These are phyloP conservation scores for Syngnathoides biaculeatus DNA, from an alignment of 2,113 vertebrate species.

Conservation along the genomic window DNA sequence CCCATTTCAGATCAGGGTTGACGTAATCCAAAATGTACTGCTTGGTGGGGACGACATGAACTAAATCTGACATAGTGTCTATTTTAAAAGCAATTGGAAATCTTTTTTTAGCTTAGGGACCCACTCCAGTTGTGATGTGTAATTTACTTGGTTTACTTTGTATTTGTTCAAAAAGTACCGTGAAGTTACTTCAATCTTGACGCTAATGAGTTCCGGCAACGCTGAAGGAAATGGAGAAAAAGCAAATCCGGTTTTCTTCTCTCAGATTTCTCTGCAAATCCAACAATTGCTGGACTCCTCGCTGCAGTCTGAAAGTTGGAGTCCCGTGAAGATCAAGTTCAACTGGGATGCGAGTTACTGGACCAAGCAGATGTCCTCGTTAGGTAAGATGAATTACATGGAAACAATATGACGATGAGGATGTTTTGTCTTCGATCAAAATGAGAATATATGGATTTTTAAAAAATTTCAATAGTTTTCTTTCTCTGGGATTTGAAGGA, in stretches of 20 bases:
- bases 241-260: too few relatives aligned
- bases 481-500: too few relatives aligned
- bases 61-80: too few relatives aligned
- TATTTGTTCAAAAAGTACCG: neutral
- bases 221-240: neutral
- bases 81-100: too few relatives aligned
- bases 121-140: neutral
- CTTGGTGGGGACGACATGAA: too few relatives aligned
- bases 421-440: neutral
- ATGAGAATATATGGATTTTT: neutral
- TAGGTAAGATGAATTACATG: conserved; percentile 72
- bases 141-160: neutral
- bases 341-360: conserved; percentile 97
- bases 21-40: too few relatives aligned
- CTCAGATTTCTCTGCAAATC: conserved; percentile 94
- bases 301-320: conserved; percentile 75
- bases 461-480: neutral
- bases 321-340: conserved; percentile 90
- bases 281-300: conserved; percentile 86
- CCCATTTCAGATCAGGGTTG: too few relatives aligned
- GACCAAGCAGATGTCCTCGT: conserved; percentile 88
- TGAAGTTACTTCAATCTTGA: neutral
- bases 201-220: neutral
- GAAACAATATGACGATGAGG: neutral
- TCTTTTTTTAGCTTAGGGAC: too few relatives aligned